Conservation (phyloP, 1,140 invertebrate genomes). For the Meloidogyne chitwoodi region DNA sequence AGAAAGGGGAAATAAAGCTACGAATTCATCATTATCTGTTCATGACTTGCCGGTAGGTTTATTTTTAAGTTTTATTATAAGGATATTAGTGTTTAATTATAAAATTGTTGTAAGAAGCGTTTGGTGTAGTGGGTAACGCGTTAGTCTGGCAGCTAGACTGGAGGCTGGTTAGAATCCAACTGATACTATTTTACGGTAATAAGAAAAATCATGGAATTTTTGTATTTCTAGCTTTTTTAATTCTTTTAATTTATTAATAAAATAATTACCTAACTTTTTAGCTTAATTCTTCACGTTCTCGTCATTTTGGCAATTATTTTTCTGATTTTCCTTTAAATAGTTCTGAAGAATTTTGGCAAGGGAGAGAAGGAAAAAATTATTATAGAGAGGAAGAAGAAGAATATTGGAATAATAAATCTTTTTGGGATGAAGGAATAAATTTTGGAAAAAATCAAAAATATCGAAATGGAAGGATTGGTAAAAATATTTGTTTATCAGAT, state of each 20-base stretch:
- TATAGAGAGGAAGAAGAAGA: background rate
- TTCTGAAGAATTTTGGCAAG: conserved; percentile 1
- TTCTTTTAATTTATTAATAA: no score
- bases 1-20: background rate
- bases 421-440: conserved; percentile 3
- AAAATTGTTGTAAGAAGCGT: no score
- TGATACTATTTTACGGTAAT: no score
- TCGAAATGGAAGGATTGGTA: background rate
- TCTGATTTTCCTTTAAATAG: background rate
- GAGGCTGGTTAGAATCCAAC: no score
- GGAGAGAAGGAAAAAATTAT: background rate
- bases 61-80: no score
- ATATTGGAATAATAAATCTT: no score
- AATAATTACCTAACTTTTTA: background rate
- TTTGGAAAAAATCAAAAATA: background rate
- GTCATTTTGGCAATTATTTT: background rate
- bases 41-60: background rate
- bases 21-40: background rate
- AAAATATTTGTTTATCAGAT: conserved; percentile 40
- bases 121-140: no score
- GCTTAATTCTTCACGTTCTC: background rate
- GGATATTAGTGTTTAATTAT: no score
- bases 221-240: no score
- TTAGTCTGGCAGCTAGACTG: no score
- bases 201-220: no score